Percentiles rank a stretch among this genome's conserved stretches.
phyloP scores from a whole-genome alignment of 2,797 vertebrate species.

The Chaetophractus vellerosus region DNA sequence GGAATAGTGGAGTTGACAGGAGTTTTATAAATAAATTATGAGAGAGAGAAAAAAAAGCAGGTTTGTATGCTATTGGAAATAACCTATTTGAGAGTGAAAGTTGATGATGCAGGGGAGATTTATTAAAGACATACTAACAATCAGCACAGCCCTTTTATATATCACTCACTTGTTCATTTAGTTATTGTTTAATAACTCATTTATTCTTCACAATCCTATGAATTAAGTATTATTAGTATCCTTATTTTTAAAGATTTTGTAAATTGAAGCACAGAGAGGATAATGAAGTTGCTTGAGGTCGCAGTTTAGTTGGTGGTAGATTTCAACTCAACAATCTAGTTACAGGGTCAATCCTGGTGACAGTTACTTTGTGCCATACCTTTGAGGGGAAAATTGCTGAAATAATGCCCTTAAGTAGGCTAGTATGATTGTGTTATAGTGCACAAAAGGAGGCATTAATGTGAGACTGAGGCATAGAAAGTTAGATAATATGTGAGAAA shows the following conservation, averaged over 20 bases:
- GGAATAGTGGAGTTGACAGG: neutral
- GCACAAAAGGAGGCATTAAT: neutral
- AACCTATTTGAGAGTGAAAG: slow-evolving; percentile 1
- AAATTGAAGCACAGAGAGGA: neutral
- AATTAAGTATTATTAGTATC: neutral
- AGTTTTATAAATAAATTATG: neutral
- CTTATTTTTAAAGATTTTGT: neutral
- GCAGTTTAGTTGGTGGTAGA: neutral
- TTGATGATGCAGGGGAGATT: neutral
- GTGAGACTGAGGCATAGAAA: neutral
- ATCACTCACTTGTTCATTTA: neutral
- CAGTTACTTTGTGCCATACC: neutral
- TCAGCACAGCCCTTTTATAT: neutral
- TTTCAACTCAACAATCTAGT: neutral
- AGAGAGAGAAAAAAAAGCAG: neutral
- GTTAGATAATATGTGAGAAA: neutral
- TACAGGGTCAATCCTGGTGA: neutral
- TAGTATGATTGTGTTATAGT: neutral
- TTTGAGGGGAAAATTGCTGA: neutral
- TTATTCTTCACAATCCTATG: neutral
- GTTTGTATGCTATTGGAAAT: neutral
- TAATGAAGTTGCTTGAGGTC: neutral
- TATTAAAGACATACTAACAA: slow-evolving; percentile 20
- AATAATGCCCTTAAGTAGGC: neutral
- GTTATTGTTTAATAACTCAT: neutral